A percentile compares a stretch with the other conserved stretches of the same genome.
Evolutionary conservation across 2,797 vertebrate species (phyloP).

Genomic region (Heliangelus exortis): DNA sequence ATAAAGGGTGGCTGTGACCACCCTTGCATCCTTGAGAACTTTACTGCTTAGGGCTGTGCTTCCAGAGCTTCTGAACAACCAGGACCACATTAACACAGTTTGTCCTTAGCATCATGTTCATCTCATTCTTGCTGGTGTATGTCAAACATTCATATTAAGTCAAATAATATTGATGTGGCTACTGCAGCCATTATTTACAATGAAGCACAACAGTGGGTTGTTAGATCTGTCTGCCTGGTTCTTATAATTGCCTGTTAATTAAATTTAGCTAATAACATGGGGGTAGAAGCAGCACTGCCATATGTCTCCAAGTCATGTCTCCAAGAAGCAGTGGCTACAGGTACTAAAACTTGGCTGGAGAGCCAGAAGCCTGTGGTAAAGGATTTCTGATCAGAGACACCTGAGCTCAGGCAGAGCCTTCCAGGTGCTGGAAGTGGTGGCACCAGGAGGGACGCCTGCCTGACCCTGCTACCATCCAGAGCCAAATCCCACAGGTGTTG

Average conservation of each 20-base stretch:
- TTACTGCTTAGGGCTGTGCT: rapidly evolving
- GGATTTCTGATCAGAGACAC: not conserved
- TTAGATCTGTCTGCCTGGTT: constrained; percentile 19
- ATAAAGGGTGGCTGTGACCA: not conserved
- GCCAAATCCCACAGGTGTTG: not conserved
- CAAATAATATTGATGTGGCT: not conserved
- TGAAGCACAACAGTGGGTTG: not conserved
- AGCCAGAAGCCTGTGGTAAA: not conserved
- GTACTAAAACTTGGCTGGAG: not conserved
- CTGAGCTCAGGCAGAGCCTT: not conserved
- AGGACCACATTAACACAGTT: not conserved
- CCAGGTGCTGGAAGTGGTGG: not conserved
- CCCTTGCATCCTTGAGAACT: not conserved
- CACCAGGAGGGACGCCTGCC: not conserved
- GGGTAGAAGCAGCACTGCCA: not conserved
- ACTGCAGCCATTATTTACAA: constrained; percentile 11
- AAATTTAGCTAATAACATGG: not conserved
- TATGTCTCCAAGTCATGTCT: not conserved
- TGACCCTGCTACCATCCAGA: not conserved
- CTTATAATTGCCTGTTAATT: constrained; percentile 38
- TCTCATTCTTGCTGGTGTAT: not conserved
- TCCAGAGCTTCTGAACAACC: not conserved
- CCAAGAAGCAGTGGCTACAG: not conserved
- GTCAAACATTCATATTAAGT: not conserved
- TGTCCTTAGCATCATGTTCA: not conserved